Evolutionary conservation across 1,140 invertebrate species (phyloP).

Genomic region (Drosophila paulistorum): DNA sequence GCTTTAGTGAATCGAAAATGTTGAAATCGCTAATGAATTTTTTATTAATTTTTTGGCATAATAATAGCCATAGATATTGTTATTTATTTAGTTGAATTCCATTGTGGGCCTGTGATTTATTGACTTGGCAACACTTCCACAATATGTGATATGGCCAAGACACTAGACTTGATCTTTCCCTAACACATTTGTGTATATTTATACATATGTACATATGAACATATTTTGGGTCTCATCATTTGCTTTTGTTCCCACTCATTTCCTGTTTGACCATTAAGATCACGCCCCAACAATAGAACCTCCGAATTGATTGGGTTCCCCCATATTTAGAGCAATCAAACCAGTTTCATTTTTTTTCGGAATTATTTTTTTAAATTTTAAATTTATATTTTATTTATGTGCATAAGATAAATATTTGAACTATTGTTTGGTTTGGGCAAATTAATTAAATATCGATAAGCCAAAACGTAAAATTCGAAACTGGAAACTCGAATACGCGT

Average conservation of each 20-base stretch:
- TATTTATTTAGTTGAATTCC: constrained; percentile 13
- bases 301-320: constrained; percentile 17
- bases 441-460: constrained; percentile 14
- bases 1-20: constrained; percentile 22
- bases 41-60: constrained; percentile 59
- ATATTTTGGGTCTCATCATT: constrained; percentile 19
- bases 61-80: constrained; percentile 28
- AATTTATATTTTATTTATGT: constrained; percentile 72
- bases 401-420: constrained; percentile 61
- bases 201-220: background rate
- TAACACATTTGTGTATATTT: too few relatives aligned
- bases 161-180: background rate
- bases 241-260: constrained; percentile 33
- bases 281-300: constrained; percentile 37
- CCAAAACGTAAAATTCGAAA: constrained; percentile 14
- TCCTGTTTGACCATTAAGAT: constrained; percentile 43
- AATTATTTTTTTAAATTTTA: constrained; percentile 8
- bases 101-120: constrained; percentile 17
- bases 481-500: constrained; percentile 17
- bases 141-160: constrained; percentile 1
- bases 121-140: constrained; percentile 15
- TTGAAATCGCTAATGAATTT: constrained; percentile 68
- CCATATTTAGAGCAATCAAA: constrained; percentile 52
- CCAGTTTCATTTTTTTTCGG: constrained; percentile 41
- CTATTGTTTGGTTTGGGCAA: constrained; percentile 3